Evolutionary conservation across 1,140 invertebrate species (phyloP), one percentile per base, ranked within the genome.

Genomic region (Anoplolepis gracilipes): DNA sequence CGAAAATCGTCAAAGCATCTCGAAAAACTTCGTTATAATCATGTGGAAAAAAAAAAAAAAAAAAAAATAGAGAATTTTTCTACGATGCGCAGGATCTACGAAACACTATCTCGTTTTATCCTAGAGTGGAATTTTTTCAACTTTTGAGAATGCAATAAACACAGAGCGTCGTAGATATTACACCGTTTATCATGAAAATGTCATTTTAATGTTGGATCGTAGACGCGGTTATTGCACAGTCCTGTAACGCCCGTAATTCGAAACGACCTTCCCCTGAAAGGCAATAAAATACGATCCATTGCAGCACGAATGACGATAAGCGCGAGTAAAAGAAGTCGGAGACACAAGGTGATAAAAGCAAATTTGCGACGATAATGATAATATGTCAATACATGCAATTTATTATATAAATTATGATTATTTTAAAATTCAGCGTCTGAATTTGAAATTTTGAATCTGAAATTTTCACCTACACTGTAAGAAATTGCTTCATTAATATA

Each of bases 1-100:
- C 16, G 46, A 72, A n/a, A 55, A 30, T 72, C 69, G 69, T 72
- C 69, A 33, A 72, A 55, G n/a, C 64, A 22, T 22, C 33, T 36
- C 8, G 36, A 22, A 25, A 65, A 42, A 33, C 64, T 30, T 13
- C 67, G 19, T 22, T 13, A 19, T 30, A 13, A 10, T 42, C 1
- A 8, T 6, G 2, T 19, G 0, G 25, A n/a, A 42, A 67, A 67
- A n/a, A n/a, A n/a, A n/a, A n/a, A n/a, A n/a, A n/a, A n/a, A n/a
- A n/a, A n/a, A n/a, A n/a, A n/a, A n/a, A n/a, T n/a, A n/a, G n/a
- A 7, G n/a, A 67, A 67, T 67, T n/a, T 53, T 53, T 22, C 69
- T 19, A 30, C 30, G 39, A 30, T 39, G 8, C 19, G 4, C 36
- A 22, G 5, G 1, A 11, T 16, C 42, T 13, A 11, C 42, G 11